Percentiles rank a stretch among this genome's conserved stretches.
Conservation (phyloP, 2,113 vertebrate species). For the Mormyrus iriodes region DNA sequence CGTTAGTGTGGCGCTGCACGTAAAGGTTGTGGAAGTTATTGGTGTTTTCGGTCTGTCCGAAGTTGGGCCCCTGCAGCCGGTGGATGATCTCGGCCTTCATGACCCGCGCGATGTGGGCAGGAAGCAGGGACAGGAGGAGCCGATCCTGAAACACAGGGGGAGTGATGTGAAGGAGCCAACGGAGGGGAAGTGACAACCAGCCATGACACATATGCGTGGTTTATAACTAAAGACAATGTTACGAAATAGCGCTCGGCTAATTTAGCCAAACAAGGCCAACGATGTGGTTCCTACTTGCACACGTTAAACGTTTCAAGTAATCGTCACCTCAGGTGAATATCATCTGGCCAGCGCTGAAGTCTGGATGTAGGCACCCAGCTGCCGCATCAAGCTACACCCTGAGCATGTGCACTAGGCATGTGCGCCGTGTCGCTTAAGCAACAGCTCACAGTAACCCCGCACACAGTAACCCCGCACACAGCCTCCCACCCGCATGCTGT, state of each 20-base stretch:
- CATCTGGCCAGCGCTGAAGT: neutral
- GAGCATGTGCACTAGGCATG: too few species aligned
- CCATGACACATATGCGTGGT: neutral
- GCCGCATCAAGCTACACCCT: too few species aligned
- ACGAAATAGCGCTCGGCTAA: neutral
- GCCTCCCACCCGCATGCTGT: too few species aligned
- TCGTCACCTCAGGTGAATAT: neutral
- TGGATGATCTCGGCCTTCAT: conserved; percentile 99
- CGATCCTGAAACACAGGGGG: conserved; percentile 69
- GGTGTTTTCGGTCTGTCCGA: conserved; percentile 85
- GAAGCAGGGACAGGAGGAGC: conserved; percentile 83
- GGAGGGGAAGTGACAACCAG: neutral
- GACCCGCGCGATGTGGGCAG: conserved; percentile 90
- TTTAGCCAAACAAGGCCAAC: neutral
- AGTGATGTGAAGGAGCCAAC: neutral
- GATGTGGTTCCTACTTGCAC: neutral
- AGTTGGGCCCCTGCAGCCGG: conserved; percentile 89
- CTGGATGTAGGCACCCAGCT: neutral
- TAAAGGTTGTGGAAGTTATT: conserved; percentile 99
- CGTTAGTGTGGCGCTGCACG: conserved; percentile 93
- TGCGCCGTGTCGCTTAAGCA: too few species aligned
- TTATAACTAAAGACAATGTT: neutral
- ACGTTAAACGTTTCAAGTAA: neutral
- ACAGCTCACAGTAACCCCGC: too few species aligned
- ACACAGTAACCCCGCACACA: too few species aligned